phyloP scores from a whole-genome alignment of 1,140 invertebrate genomes.

The Argopecten irradians region DNA sequence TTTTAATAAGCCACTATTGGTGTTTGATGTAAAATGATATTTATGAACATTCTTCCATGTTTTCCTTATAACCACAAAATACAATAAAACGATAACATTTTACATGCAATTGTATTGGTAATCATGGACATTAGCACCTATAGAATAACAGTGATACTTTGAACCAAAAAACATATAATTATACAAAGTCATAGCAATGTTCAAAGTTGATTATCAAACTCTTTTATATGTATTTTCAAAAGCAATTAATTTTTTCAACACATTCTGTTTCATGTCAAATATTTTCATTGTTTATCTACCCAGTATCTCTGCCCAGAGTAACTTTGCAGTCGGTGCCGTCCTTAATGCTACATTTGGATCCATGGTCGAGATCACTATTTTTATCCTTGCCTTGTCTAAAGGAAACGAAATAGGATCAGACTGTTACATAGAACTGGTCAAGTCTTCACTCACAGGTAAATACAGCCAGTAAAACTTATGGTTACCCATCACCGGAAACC shows the following conservation, averaged over 20 bases:
- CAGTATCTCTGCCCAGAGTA: constrained; percentile 74
- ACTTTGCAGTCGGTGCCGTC: constrained; percentile 71
- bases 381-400: constrained; percentile 67
- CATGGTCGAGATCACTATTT: constrained; percentile 74
- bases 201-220: not conserved
- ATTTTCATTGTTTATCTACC: constrained; percentile 38
- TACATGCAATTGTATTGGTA: too few species aligned
- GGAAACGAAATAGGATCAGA: constrained; percentile 54
- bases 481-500: too few species aligned
- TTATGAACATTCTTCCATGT: too few species aligned
- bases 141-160: too few species aligned
- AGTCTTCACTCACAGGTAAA: constrained; percentile 69
- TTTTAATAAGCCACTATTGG: too few species aligned
- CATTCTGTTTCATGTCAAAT: not conserved
- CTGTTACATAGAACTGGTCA: constrained; percentile 72
- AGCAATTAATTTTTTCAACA: not conserved
- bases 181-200: not conserved
- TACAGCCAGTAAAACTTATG: not conserved
- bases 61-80: too few species aligned
- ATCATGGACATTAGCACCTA: too few species aligned
- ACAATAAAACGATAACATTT: too few species aligned
- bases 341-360: constrained; percentile 75
- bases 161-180: too few species aligned
- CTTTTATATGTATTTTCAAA: not conserved
- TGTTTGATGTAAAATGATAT: too few species aligned